Base-by-base conservation (phyloP, 2,797 vertebrate genomes). In the Macroramphosus scolopax region DNA sequence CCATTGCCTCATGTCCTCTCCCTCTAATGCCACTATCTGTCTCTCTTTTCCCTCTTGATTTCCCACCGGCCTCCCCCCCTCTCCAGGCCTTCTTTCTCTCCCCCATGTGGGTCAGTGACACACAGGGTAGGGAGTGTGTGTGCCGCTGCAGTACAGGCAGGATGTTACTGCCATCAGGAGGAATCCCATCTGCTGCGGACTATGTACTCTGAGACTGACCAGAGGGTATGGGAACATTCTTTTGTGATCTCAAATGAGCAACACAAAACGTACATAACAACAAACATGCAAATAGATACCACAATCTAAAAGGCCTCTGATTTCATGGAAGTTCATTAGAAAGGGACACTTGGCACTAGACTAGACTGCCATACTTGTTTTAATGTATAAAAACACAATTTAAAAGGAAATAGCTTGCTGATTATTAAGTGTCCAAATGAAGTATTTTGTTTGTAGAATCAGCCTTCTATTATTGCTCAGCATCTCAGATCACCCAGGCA, bases 111-210 rank as follows among this genome's bases (percentile, higher is more conserved):
- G 81, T 86, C 81, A 83, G 47, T 75, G 77, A 84, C 82, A 80
- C 61, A 9, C 43, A 52, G 78, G 68, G 55, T 59, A 66, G 49
- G 58, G 17, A 33, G 17, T 58, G 51, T 66, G 50, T 17, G 45
- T 18, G n/a, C n/a, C 10, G 16, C 8, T 26, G 44, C 11, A 14
- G 6, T 58, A 61, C 45, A 75, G 73, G 82, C 73, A 78, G 78
- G 81, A 86, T 70, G 81, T 81, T 74, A 68, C 76, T 77, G 77
- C 81, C 76, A 81, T 63, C 31, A 18, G 47, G 75, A 87, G 59
- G 56, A 75, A 68, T 83, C 66, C 80, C 85, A 87, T 85, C 83
- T 85, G 83, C 69, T 76, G 10, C 7, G 1, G 13, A 72, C 33
- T 39, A 13, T 34, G 32, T 3, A 37, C 45, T 59, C 46, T 41